phyloP scores from a whole-genome alignment of 2,797 vertebrate species.

The Catamblyrhynchus diadema region DNA sequence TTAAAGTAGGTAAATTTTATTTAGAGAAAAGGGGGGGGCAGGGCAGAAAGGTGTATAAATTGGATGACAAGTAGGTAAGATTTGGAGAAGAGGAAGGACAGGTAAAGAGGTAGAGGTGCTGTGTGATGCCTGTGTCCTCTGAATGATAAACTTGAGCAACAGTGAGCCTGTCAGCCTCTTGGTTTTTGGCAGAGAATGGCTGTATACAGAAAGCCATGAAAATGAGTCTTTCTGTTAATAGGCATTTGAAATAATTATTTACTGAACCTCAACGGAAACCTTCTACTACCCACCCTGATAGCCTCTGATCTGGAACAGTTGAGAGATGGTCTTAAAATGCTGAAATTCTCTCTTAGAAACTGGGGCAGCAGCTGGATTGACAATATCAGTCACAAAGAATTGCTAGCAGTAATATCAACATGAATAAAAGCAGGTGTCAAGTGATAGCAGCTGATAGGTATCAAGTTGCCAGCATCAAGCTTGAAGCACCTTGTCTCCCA shows the following conservation, averaged over 20 bases:
- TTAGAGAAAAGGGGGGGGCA: background rate
- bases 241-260: background rate
- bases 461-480: background rate
- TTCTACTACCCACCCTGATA: background rate
- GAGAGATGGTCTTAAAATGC: background rate
- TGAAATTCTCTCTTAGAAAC: background rate
- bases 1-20: background rate
- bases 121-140: background rate
- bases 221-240: background rate
- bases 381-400: background rate
- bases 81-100: background rate
- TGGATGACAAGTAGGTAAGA: background rate
- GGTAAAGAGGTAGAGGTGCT: background rate
- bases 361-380: background rate
- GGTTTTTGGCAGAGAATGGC: background rate
- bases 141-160: background rate
- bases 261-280: background rate
- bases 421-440: background rate
- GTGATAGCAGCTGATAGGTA: background rate
- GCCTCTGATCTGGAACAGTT: background rate
- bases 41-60: background rate
- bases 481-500: background rate
- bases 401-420: background rate
- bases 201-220: background rate
- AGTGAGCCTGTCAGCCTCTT: background rate